Conservation (phyloP, 2,888 invertebrate species). For the Thymelicus lineola region DNA sequence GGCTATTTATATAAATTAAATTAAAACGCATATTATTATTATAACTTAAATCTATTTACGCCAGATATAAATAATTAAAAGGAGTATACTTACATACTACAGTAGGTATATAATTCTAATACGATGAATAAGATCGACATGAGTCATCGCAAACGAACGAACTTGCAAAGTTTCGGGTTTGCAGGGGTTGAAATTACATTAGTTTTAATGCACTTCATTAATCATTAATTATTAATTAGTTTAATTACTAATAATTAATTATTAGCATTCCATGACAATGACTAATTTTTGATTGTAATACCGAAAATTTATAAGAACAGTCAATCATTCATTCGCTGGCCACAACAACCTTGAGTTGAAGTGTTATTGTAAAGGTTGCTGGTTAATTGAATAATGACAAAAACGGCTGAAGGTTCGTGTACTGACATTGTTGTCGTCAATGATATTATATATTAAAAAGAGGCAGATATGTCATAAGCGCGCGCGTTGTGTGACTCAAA, state of each 20-base stretch:
- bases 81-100: no score
- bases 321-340: background rate
- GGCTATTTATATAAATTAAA: no score
- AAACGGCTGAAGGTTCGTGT: slow-evolving; percentile 32
- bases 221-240: no score
- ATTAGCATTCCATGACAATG: background rate
- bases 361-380: slow-evolving; percentile 15
- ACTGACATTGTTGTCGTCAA: slow-evolving; percentile 26
- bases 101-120: background rate
- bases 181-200: background rate
- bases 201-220: background rate
- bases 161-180: background rate
- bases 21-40: no score
- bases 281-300: background rate
- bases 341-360: slow-evolving; percentile 30
- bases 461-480: no score
- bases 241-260: no score
- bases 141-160: slow-evolving; percentile 11
- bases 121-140: background rate
- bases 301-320: background rate
- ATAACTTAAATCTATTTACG: no score
- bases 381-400: slow-evolving; percentile 32
- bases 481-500: no score
- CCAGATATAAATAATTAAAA: no score
- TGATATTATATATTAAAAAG: no score